Evolutionary conservation across 2,888 invertebrate genomes (phyloP).

Genomic region (Drosophila vallismaia): DNA sequence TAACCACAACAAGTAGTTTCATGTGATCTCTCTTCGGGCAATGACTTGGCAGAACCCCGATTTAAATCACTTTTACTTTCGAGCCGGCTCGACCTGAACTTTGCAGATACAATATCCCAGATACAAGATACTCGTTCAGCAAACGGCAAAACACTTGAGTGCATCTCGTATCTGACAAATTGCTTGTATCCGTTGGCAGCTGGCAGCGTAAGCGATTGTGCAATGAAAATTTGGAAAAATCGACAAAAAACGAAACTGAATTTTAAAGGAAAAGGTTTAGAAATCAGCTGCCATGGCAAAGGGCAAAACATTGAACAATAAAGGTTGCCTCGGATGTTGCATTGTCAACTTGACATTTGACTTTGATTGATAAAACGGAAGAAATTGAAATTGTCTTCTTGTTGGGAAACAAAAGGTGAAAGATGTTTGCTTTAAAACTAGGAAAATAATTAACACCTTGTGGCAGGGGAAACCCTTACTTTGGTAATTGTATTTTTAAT

Average conservation of each 20-base stretch:
- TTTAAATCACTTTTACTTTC: conserved; percentile 62
- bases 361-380: conserved; percentile 1
- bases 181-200: conserved; percentile 65
- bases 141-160: conserved; percentile 39
- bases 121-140: conserved; percentile 12
- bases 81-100: conserved; percentile 33
- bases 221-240: conserved; percentile 33
- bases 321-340: conserved; percentile 30
- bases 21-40: conserved; percentile 25
- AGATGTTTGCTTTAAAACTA: neutral
- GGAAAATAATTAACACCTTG: neutral
- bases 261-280: neutral
- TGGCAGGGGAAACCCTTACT: too few species aligned
- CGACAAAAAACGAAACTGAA: conserved; percentile 9
- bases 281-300: conserved; percentile 36
- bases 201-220: conserved; percentile 24
- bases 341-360: conserved; percentile 53
- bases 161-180: conserved; percentile 58
- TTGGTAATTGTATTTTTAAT: too few species aligned
- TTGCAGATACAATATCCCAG: conserved; percentile 10
- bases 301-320: conserved; percentile 27
- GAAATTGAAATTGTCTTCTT: neutral
- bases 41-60: conserved; percentile 59
- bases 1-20: conserved; percentile 35
- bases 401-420: neutral